Base-by-base conservation (phyloP, 2,888 invertebrate genomes). In the Masnerella sp. region DNA sequence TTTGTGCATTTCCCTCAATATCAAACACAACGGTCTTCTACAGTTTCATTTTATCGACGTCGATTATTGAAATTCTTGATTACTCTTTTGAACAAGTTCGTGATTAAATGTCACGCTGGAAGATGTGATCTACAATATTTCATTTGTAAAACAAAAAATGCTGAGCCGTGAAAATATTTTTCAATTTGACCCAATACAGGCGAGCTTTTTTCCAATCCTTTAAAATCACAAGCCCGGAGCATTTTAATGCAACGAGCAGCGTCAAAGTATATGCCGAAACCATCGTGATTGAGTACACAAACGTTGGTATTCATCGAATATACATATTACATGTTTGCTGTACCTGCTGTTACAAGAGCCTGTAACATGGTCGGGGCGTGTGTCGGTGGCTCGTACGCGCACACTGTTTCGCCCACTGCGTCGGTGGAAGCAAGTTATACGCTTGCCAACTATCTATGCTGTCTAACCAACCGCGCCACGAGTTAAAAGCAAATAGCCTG, bases 401-500 rank as follows among this genome's bases (percentile, higher is more conserved):
- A 12, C 4, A 49, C 34, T 17, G 49, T 38, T 54, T 54, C 49
- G 49, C 56, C 8, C 51, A 47, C 28, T 42, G 30, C 36, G 38
- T 43, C 56, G 49, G 36, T 51, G 54, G 28, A 22, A 54, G 64
- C 65, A 65, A 74, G 74, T 74, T 74, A 74, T 58, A 69, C 70
- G 73, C 34, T 58, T 54, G n/a, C 28, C 67, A 64, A 70, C 70
- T 71, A 68, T 76, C 71, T 65, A 62, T 76, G 68, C 40, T 67
- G 59, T 70, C 71, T 74, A 71, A 75, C 73, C 64, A 74, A 71
- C 69, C 74, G 64, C 70, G 30, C 64, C 58, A 72, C 70, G 68
- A 75, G 77, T 78, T 78, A 77, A 81, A 81, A 80, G 80, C 78
- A 83, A 83, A 84, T 80, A 84, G 82, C 81, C 80, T 20, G 62